Evolutionary conservation across 2,113 vertebrate species (phyloP).

Genomic region (Riparia riparia): DNA sequence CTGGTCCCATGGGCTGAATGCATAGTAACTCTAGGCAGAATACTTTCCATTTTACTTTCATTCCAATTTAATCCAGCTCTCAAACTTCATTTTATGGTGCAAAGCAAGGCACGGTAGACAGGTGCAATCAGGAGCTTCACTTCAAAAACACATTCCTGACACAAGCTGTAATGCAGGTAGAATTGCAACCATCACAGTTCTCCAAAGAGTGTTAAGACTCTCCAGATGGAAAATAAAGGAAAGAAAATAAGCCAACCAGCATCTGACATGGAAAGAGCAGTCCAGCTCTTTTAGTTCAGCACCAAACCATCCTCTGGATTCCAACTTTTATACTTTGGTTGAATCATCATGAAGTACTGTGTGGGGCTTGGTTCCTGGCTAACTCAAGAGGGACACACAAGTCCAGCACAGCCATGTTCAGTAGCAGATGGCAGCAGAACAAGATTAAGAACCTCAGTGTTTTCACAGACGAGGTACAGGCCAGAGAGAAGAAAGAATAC

Average conservation of each 20-base stretch:
- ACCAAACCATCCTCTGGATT: not conserved
- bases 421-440: not conserved
- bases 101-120: not conserved
- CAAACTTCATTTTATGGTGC: not conserved
- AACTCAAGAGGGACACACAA: not conserved
- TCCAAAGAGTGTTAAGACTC: not conserved
- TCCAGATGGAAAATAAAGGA: not conserved
- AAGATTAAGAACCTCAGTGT: not conserved
- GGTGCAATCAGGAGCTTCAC: not conserved
- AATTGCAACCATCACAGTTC: not conserved
- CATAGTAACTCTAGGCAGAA: not conserved
- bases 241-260: not conserved
- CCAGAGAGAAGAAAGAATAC: not conserved
- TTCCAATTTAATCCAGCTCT: not conserved
- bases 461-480: not conserved
- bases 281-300: not conserved
- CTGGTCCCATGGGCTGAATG: not conserved
- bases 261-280: not conserved
- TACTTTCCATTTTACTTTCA: not conserved
- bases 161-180: not conserved
- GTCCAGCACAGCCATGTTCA: not conserved
- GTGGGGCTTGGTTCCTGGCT: not conserved
- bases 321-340: not conserved
- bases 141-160: constrained; percentile 10
- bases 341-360: not conserved